phyloP scores from a whole-genome alignment of 2,113 vertebrate genomes.

The Cyphomyrus discorhynchus region DNA sequence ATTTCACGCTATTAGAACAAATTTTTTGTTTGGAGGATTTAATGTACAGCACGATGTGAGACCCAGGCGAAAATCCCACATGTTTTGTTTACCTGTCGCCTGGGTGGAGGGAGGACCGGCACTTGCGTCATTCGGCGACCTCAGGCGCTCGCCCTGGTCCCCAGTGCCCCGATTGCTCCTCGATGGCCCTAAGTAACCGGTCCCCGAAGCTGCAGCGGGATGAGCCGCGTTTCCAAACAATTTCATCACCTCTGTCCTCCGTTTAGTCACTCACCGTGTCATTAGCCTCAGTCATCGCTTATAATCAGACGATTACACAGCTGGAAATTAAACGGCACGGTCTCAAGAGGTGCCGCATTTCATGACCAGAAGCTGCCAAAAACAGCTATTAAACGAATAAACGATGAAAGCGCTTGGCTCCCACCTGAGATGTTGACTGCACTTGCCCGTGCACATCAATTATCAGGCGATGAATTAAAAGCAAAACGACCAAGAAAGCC shows the following conservation, averaged over 20 bases:
- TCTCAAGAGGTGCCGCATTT: background rate
- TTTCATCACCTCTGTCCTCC: slow-evolving; percentile 18
- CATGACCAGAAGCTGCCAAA: background rate
- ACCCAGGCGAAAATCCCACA: background rate
- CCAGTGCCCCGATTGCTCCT: background rate
- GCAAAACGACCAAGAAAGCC: background rate
- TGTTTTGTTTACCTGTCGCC: slow-evolving; percentile 11
- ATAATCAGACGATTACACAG: background rate
- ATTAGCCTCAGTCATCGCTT: background rate
- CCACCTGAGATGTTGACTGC: background rate
- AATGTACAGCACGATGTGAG: background rate
- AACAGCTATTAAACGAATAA: background rate
- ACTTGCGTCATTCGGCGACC: slow-evolving; percentile 14
- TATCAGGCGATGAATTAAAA: background rate
- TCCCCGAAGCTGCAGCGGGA: background rate
- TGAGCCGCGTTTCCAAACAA: background rate
- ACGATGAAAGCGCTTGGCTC: background rate
- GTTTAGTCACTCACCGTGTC: background rate
- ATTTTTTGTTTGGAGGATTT: background rate
- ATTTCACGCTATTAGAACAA: background rate
- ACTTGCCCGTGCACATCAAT: background rate
- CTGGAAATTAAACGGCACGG: background rate
- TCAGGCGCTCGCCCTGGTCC: background rate
- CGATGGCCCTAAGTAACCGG: background rate
- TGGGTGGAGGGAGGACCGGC: background rate